Conservation (phyloP, 2,888 invertebrate species). For the Oxystoma pomonae region DNA sequence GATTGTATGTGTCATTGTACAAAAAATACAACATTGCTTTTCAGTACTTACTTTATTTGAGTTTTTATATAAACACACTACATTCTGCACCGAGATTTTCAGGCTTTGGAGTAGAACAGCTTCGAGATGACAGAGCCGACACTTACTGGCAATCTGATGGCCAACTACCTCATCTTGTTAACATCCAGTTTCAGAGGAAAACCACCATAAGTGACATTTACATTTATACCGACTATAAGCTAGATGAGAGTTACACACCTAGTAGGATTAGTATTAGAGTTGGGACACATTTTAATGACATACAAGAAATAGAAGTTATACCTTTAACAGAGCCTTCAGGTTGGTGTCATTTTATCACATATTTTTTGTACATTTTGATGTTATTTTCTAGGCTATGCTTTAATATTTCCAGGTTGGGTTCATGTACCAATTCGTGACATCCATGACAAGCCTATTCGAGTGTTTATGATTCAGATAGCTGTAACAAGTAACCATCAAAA, state of each 20-base stretch:
- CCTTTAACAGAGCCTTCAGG: constrained; percentile 89
- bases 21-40: background rate
- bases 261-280: constrained; percentile 89
- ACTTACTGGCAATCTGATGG: constrained; percentile 99
- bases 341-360: constrained; percentile 32
- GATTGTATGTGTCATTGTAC: background rate
- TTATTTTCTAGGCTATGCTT: background rate
- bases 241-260: constrained; percentile 99
- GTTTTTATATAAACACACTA: background rate
- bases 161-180: constrained; percentile 94
- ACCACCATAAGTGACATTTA: constrained; percentile 94
- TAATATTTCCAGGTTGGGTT: constrained; percentile 75
- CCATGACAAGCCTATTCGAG: constrained; percentile 81
- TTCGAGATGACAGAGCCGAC: constrained; percentile 92
- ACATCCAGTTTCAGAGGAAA: constrained; percentile 93
- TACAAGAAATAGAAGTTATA: constrained; percentile 92
- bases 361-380: background rate
- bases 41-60: background rate
- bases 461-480: constrained; percentile 95
- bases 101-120: constrained; percentile 97
- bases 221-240: constrained; percentile 95
- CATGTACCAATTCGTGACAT: constrained; percentile 88
- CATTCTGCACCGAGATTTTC: too few relatives aligned
- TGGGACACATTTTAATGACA: constrained; percentile 94
- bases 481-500: constrained; percentile 98